These are phyloP conservation scores for Tachina grossa DNA, from an alignment of 2,888 invertebrate species.

Conservation along the genomic window DNA sequence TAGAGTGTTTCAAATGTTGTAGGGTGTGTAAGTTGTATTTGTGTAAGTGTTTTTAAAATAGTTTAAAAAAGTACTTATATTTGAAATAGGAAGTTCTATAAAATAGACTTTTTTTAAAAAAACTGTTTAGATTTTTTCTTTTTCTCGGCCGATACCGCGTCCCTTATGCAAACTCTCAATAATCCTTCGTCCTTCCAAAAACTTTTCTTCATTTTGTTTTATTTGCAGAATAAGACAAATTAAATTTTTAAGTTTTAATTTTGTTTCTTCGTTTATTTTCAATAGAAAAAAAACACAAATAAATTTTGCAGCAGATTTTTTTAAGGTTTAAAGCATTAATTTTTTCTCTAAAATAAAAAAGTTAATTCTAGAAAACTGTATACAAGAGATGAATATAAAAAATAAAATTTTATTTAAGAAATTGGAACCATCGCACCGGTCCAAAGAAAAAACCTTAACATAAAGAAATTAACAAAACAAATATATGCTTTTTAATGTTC, in stretches of 20 bases:
- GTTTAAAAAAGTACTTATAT: constrained; percentile 59
- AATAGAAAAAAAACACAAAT: constrained; percentile 13
- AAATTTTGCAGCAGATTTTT: constrained; percentile 50
- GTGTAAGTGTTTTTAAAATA: constrained; percentile 47
- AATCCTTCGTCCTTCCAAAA: constrained; percentile 80
- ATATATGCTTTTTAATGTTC: background rate
- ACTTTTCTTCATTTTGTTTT: constrained; percentile 48
- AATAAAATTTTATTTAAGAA: constrained; percentile 62
- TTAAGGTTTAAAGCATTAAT: constrained; percentile 72
- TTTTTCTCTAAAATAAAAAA: constrained; percentile 57
- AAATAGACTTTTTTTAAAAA: constrained; percentile 67
- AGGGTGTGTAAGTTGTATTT: constrained; percentile 35
- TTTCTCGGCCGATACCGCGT: constrained; percentile 81
- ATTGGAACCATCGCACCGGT: constrained; percentile 83
- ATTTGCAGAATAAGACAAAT: constrained; percentile 21
- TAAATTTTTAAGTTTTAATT: constrained; percentile 72
- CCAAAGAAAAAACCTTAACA: constrained; percentile 84
- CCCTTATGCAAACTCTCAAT: constrained; percentile 73
- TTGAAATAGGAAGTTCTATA: constrained; percentile 49
- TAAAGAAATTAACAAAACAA: constrained; percentile 48
- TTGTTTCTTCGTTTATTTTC: constrained; percentile 32
- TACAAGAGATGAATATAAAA: constrained; percentile 66
- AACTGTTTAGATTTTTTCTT: constrained; percentile 83
- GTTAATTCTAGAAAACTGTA: constrained; percentile 62
- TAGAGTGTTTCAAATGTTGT: constrained; percentile 62